Base-by-base conservation (phyloP, 1,140 invertebrate species). In the Solenopsis fugax region DNA sequence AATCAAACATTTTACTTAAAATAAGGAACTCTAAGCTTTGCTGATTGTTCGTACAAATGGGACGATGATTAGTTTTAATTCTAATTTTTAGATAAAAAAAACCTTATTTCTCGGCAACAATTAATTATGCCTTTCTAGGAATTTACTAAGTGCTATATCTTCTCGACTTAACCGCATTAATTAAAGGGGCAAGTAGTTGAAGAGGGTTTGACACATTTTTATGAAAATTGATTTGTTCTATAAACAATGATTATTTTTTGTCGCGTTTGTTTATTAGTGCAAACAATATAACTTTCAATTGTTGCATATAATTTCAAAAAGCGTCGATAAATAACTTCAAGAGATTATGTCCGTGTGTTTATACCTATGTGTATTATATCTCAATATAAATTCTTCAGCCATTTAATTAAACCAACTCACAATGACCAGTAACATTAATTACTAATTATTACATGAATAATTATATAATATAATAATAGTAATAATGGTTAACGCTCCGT, bases 71-170 rank as follows among this genome's bases (percentile, higher is more conserved):
- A 21, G 6, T 0, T 71, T 13, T 81, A 12, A 41, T 72, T 13
- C 12, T 34, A 13, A 37, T 0, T 73, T 73, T 73, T 9, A 16
- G 54, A 6, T 82, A 24, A 72, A 73, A 82, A 48, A 54, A 52
- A 18, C 45, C 10, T 29, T 60, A 41, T 34, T 48, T 13, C 21
- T 41, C n/a, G 13, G 10, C 13, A 34, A 69, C 45, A 18, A 13
- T 56, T 58, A 41, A 72, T 82, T 82, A 18, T 58, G 7, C n/a
- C 37, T 81, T 81, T 71, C 64, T 72, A 29, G 6, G 21, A 82
- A 72, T 29, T 60, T 72, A 82, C 72, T 72, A 82, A 45, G 3
- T 4, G 48, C 48, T 24, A 1, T 80, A 24, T 56, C 34, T 5
- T 52, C 6, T 52, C 24, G 18, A 10, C 48, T 82, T 72, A 72